Base-by-base conservation (phyloP, 1,140 invertebrate species). In the Danaus melanippus region DNA sequence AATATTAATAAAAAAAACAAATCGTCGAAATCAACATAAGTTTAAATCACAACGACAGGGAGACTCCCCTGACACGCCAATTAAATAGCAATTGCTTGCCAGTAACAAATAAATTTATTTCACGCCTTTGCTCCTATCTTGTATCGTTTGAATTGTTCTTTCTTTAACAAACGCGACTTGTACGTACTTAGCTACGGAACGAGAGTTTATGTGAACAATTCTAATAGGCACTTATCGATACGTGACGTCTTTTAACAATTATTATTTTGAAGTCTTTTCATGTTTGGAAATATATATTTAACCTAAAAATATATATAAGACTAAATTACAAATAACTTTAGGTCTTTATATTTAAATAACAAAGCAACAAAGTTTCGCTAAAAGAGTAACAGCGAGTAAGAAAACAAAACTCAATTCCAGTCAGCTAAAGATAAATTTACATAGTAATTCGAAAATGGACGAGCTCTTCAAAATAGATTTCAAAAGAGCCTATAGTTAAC, bases 21-120 rank as follows among this genome's bases (percentile, higher is more conserved):
- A 32, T 32, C 21, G 21, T 32, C 21, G 21, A 63, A 66, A 63
- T 60, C 64, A 62, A 64, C 60, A 66, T 73, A 62, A 70, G 66
- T 74, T 64, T 56, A 64, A 67, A 67, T 67, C 56, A 50, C 56
- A 62, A 60, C 50, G 56, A 55, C 59, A 56, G 56, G 60, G 67
- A 64, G 58, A 64, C 64, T 70, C 59, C 53, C 60, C 64, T 74
- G 76, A 76, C 70, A 68, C 67, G 71, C 71, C 77, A 82, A 82
- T 84, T 80, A 80, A 79, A 77, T 75, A 74, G 60, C 74, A 79
- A 71, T 82, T 77, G 69, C 69, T 76, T 70, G 68, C 57, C 60
- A 65, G 65, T 70, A 66, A 77, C 72, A 80, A 84, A 72, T 70
- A 79, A 84, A 84, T 83, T 75, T 79, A 78, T 78, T 82, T 81